phyloP scores from a whole-genome alignment of 2,888 invertebrate genomes.

The Drosophila atripex region DNA sequence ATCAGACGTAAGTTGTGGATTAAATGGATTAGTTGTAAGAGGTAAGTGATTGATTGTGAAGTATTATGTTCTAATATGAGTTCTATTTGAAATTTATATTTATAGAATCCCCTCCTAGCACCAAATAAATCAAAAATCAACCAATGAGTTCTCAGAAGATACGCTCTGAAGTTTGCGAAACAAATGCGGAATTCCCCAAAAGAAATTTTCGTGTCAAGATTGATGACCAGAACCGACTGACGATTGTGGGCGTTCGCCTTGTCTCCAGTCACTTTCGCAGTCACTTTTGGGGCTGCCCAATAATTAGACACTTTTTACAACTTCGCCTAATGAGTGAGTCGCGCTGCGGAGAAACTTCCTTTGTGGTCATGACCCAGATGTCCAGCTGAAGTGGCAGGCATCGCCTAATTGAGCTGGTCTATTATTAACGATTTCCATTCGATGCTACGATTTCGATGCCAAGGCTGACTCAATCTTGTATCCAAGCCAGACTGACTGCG shows the following conservation, averaged over 20 bases:
- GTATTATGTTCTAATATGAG: neutral
- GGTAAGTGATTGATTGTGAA: neutral
- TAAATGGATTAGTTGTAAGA: neutral
- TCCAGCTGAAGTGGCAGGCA: conserved; percentile 67
- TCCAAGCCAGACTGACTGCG: conserved; percentile 33
- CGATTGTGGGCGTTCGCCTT: conserved; percentile 63
- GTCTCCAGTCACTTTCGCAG: conserved; percentile 48
- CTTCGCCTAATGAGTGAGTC: conserved; percentile 48
- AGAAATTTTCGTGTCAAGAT: conserved; percentile 61
- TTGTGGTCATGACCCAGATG: conserved; percentile 73
- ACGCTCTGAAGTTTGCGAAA: neutral
- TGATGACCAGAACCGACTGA: conserved; percentile 51
- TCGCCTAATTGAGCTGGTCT: conserved; percentile 63
- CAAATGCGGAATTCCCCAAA: conserved; percentile 7
- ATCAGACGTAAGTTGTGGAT: neutral
- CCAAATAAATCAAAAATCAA: neutral
- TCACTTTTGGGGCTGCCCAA: conserved; percentile 28
- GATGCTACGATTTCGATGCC: conserved; percentile 25
- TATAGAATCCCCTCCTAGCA: neutral
- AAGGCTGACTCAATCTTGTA: conserved; percentile 34
- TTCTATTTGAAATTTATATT: neutral
- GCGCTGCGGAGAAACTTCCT: conserved; percentile 52
- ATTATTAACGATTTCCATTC: conserved; percentile 52
- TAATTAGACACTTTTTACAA: conserved; percentile 56
- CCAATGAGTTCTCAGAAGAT: neutral